Conservation (phyloP, 2,113 vertebrate genomes). For the Mustelus asterias region DNA sequence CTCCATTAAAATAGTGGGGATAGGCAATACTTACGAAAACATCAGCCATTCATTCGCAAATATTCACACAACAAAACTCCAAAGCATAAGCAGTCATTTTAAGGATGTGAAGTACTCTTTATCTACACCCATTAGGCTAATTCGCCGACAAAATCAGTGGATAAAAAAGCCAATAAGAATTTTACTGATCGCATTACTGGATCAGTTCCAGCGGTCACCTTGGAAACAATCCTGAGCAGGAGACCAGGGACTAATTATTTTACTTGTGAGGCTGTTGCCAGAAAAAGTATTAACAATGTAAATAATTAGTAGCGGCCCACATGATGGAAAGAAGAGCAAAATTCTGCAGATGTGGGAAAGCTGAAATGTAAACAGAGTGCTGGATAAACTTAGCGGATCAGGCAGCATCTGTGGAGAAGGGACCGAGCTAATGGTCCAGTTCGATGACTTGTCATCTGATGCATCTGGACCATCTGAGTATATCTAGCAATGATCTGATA, state of each 20-base stretch:
- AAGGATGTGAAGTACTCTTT: not conserved
- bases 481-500: too few relatives aligned
- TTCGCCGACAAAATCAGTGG: not conserved
- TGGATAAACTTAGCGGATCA: too few relatives aligned
- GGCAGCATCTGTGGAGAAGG: too few relatives aligned
- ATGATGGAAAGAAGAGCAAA: not conserved
- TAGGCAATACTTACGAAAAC: not conserved
- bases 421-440: too few relatives aligned
- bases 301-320: not conserved
- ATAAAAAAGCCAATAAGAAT: not conserved
- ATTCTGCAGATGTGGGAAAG: too few relatives aligned
- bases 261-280: not conserved
- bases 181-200: not conserved
- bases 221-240: not conserved
- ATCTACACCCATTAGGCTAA: not conserved
- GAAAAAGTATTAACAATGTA: not conserved
- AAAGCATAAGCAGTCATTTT: not conserved
- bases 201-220: not conserved
- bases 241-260: not conserved
- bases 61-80: not conserved
- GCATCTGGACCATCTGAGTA: too few relatives aligned
- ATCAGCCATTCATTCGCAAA: not conserved
- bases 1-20: not conserved
- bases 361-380: too few relatives aligned
- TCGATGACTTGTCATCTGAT: too few relatives aligned